Evolutionary conservation across 2,888 invertebrate genomes (phyloP), one percentile per base, ranked within the genome.

Genomic region (Metallyticus violacea): DNA sequence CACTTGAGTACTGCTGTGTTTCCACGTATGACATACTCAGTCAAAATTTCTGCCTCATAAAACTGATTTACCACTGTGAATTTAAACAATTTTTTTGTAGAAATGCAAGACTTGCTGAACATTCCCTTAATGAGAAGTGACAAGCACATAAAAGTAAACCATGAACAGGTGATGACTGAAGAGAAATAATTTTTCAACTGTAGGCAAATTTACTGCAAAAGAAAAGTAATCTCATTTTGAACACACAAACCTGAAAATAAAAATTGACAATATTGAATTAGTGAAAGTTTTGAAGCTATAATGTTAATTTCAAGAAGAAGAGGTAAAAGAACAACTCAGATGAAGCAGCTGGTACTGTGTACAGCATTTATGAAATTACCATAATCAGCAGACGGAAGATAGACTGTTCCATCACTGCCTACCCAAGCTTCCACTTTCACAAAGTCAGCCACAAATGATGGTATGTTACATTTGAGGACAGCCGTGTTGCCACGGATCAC

Each of bases 401-500:
- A 97, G 92, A 95, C 95, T 90, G 95, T 94, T 89, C 94, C 95
- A 89, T 94, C 94, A 89, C 93, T 93, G 89, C 93, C 94, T 77
- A 89, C 89, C 97, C 97, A 97, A 89, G 96, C 95, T 91, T 96
- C 96, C 86, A 98, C 97, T 91, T 95, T 95, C 85, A 98, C 97
- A 92, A 97, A 98, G 93, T 98, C 98, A 81, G 97, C 96, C 87
- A 97, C 97, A 92, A 97, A 97, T 89, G 97, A 97, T 76, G 97
- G 97, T 90, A 97, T 97, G 90, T 96, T 97, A 93, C 97, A 97
- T 92, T 97, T 97, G 81, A 97, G 93, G 87, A 97, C 96, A 22
- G 97, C 97, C 76, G 97, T 95, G 91, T 97, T 97, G 85, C 97
- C 97, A 89, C 96, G 94, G 90, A 97, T 97, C 79, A 97, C 97